A percentile compares a stretch with the other conserved stretches of the same genome.
Evolutionary conservation across 1,140 invertebrate species (phyloP).

Genomic region (Drosophila ogumai): DNA sequence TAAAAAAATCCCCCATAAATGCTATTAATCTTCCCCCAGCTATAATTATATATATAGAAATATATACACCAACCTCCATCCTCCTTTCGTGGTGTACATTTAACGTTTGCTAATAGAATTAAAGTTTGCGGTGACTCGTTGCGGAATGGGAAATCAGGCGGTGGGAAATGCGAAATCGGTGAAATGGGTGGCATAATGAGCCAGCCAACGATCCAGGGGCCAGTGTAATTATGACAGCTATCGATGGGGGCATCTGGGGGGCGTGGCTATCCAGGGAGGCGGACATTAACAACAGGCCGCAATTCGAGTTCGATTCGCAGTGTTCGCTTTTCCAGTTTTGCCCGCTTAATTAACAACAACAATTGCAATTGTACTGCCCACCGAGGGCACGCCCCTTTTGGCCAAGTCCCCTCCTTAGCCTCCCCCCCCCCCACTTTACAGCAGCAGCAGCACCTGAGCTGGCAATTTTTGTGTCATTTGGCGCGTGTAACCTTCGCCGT

Average conservation of each 20-base stretch:
- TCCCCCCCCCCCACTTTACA: neutral
- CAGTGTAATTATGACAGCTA: conserved; percentile 73
- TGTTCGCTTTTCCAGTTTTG: conserved; percentile 47
- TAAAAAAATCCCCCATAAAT: neutral
- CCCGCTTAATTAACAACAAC: conserved; percentile 79
- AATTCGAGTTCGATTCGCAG: conserved; percentile 36
- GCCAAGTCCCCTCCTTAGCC: neutral
- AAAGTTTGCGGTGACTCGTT: conserved; percentile 72
- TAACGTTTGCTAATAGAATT: conserved; percentile 84
- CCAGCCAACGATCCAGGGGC: conserved; percentile 36
- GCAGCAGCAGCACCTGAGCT: conserved; percentile 48
- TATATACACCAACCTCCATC: neutral
- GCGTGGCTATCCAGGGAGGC: conserved; percentile 34
- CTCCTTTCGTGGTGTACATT: conserved; percentile 55
- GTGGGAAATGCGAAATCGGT: conserved; percentile 29
- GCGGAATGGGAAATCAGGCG: conserved; percentile 7
- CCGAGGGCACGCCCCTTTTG: neutral
- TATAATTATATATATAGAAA: conserved; percentile 1
- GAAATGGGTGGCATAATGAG: conserved; percentile 64
- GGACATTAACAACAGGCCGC: conserved; percentile 51
- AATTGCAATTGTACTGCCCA: conserved; percentile 65
- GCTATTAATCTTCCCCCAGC: neutral
- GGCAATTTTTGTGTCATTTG: conserved; percentile 78
- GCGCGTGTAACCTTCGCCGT: conserved; percentile 67
- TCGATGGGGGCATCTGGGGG: conserved; percentile 16